Conservation (phyloP, 2,113 vertebrate genomes). For the Tupaia tana region DNA sequence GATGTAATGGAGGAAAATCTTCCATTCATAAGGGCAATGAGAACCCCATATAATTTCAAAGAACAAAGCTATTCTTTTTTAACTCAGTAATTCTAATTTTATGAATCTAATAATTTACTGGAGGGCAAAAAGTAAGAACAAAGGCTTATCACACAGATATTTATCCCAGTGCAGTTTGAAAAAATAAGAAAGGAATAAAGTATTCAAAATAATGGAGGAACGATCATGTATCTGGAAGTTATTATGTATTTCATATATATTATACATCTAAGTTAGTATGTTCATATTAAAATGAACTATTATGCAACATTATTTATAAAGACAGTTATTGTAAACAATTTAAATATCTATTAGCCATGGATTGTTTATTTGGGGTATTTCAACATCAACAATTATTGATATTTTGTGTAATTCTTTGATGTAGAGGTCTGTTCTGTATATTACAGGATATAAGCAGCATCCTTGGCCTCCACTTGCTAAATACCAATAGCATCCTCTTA, state of each 20-base stretch:
- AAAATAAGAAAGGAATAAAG: neutral
- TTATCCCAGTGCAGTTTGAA: neutral
- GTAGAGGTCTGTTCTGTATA: too few relatives aligned
- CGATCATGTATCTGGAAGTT: constrained; percentile 9
- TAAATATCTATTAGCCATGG: neutral
- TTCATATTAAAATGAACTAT: neutral
- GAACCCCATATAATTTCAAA: neutral
- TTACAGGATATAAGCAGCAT: neutral
- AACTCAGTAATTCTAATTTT: neutral
- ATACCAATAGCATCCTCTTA: neutral
- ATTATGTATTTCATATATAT: neutral
- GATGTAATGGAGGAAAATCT: neutral
- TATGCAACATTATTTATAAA: constrained; percentile 1
- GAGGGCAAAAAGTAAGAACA: neutral
- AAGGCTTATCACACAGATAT: constrained; percentile 10
- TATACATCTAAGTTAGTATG: neutral
- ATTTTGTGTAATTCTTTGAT: neutral
- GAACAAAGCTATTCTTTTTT: neutral
- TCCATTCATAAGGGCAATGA: neutral
- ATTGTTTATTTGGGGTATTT: neutral
- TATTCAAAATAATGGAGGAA: constrained; percentile 25
- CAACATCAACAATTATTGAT: neutral
- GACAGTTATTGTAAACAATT: neutral
- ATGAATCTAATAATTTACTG: constrained; percentile 25
- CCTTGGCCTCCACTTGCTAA: neutral